These are phyloP conservation scores for Nowickia ferox DNA, from an alignment of 2,888 invertebrate species.

Conservation along the genomic window DNA sequence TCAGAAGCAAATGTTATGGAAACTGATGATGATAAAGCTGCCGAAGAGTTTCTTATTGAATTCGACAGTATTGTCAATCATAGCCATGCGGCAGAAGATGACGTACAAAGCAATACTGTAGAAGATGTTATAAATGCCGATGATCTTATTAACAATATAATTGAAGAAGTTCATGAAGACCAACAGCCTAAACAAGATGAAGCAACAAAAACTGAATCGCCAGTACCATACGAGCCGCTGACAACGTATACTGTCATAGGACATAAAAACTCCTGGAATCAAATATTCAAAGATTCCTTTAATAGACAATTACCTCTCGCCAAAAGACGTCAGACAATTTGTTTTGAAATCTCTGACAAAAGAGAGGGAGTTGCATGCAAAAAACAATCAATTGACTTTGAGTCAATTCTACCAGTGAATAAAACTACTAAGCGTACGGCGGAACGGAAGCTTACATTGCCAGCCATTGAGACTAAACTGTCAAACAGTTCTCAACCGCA, in stretches of 20 bases:
- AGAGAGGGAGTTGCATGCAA: slow-evolving; percentile 48
- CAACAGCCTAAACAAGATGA: slow-evolving; percentile 21
- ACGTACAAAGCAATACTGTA: slow-evolving; percentile 9
- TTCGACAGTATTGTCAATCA: slow-evolving; percentile 68
- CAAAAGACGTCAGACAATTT: slow-evolving; percentile 65
- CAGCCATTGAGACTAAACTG: slow-evolving; percentile 56
- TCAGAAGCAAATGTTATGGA: slow-evolving; percentile 20
- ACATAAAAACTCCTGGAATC: slow-evolving; percentile 50
- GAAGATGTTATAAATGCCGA: slow-evolving; percentile 38
- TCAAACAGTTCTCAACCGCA: slow-evolving; percentile 29
- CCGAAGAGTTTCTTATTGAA: slow-evolving; percentile 66
- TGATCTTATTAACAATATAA: slow-evolving; percentile 58
- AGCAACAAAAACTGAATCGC: not conserved
- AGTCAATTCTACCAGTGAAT: slow-evolving; percentile 40
- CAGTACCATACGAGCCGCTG: slow-evolving; percentile 23
- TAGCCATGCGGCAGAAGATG: slow-evolving; percentile 38
- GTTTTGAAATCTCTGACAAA: slow-evolving; percentile 56
- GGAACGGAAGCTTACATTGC: slow-evolving; percentile 63
- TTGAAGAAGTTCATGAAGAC: slow-evolving; percentile 59
- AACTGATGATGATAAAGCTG: slow-evolving; percentile 57
- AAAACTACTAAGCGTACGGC: slow-evolving; percentile 55
- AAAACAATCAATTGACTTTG: slow-evolving; percentile 61
- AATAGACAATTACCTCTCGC: slow-evolving; percentile 31
- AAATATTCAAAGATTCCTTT: slow-evolving; percentile 55
- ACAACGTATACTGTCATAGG: slow-evolving; percentile 46